Evolutionary conservation across 2,797 vertebrate genomes (phyloP).

Genomic region (Tenualosa thibaudeaui): DNA sequence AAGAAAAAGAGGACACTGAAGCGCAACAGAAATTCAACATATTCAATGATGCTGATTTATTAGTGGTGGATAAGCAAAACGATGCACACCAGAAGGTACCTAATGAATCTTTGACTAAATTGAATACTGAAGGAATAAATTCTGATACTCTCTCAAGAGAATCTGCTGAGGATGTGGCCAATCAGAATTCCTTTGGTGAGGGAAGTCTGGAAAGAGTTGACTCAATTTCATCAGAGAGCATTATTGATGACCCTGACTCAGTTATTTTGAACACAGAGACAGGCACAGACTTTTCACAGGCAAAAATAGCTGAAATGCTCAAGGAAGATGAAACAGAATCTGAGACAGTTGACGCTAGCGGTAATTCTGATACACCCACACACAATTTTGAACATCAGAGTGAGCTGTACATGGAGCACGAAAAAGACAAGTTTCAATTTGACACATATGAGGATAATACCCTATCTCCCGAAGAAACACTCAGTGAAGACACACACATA

Average conservation of each 20-base stretch:
- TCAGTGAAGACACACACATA: background rate
- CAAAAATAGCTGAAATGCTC: background rate
- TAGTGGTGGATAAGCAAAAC: background rate
- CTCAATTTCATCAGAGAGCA: background rate
- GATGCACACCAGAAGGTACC: background rate
- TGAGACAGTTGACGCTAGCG: background rate
- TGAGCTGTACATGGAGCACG: background rate
- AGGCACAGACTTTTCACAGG: background rate
- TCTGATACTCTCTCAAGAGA: background rate
- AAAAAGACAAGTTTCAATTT: background rate
- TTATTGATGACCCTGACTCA: slow-evolving; percentile 11
- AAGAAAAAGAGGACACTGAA: background rate
- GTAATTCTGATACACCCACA: background rate
- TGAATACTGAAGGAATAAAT: background rate
- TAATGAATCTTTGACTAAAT: background rate
- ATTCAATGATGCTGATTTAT: background rate
- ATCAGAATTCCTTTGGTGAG: background rate
- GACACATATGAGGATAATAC: background rate
- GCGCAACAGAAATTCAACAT: background rate
- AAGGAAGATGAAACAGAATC: slow-evolving; percentile 18
- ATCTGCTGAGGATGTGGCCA: background rate
- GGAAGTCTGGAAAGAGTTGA: background rate
- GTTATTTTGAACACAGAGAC: slow-evolving; percentile 7
- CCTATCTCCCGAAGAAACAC: background rate
- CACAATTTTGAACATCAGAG: background rate